phyloP scores from a whole-genome alignment of 1,140 invertebrate genomes.

The Panagrolaimus sp. region DNA sequence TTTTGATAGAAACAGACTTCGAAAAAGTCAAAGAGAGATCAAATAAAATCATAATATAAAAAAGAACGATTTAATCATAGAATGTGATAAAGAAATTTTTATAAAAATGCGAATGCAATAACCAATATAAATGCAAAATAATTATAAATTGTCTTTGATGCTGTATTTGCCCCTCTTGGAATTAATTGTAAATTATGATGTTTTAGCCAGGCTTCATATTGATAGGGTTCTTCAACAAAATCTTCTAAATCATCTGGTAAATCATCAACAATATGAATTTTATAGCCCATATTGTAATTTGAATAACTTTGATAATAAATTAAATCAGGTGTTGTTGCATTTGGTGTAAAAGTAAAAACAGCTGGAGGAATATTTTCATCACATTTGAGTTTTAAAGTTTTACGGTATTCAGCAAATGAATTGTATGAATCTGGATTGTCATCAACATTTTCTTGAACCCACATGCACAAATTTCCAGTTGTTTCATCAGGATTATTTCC shows the following conservation, averaged over 20 bases:
- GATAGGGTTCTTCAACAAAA: slow-evolving; percentile 47
- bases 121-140: too few species aligned
- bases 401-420: slow-evolving; percentile 45
- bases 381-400: slow-evolving; percentile 44
- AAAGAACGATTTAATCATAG: too few species aligned
- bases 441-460: slow-evolving; percentile 31
- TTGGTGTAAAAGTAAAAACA: slow-evolving; percentile 75
- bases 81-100: too few species aligned
- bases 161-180: slow-evolving; percentile 23
- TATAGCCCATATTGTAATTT: slow-evolving; percentile 82
- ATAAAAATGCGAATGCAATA: too few species aligned
- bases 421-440: slow-evolving; percentile 37
- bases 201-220: slow-evolving; percentile 41
- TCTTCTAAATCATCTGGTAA: slow-evolving; percentile 49
- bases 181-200: slow-evolving; percentile 25
- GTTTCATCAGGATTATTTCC: slow-evolving; percentile 23
- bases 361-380: slow-evolving; percentile 66
- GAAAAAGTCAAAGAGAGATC: too few species aligned
- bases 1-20: too few species aligned
- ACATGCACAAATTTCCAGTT: slow-evolving; percentile 42
- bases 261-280: slow-evolving; percentile 75
- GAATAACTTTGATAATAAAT: slow-evolving; percentile 89
- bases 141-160: neutral
- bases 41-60: too few species aligned
- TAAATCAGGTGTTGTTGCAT: slow-evolving; percentile 80